phyloP scores from a whole-genome alignment of 1,140 invertebrate genomes.

The Pachyrhynchus sulphureomaculatus region DNA sequence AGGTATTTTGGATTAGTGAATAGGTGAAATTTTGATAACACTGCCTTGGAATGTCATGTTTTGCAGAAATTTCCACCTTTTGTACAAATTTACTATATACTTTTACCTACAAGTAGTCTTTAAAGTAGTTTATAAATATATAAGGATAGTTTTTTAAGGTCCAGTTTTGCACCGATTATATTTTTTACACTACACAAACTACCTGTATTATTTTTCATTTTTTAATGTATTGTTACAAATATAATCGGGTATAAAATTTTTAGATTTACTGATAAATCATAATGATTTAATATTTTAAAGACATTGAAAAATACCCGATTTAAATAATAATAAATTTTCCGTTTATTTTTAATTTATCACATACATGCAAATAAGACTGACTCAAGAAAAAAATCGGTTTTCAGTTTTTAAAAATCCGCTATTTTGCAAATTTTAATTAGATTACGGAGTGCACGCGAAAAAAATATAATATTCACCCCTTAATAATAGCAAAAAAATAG shows the following conservation, averaged over 20 bases:
- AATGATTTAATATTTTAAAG: no score
- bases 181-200: no score
- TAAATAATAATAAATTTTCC: no score
- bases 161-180: no score
- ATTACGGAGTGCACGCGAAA: background rate
- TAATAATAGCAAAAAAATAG: background rate
- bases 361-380: slow-evolving; percentile 9
- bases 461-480: background rate
- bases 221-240: no score
- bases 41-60: background rate
- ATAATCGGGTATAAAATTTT: no score
- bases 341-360: background rate
- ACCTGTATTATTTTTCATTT: no score
- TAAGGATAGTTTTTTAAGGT: background rate
- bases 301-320: no score
- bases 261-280: no score
- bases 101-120: slow-evolving; percentile 3
- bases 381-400: slow-evolving; percentile 6
- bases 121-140: background rate
- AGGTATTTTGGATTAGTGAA: background rate
- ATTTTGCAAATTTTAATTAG: background rate
- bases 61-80: background rate
- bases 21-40: background rate
- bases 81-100: slow-evolving; percentile 14
- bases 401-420: slow-evolving; percentile 3